Percentiles rank a stretch among this genome's conserved stretches.
These are phyloP conservation scores for Ophioderma brevispina DNA, from an alignment of 35 echinoderm and acorn worm species.

Conservation along the genomic window DNA sequence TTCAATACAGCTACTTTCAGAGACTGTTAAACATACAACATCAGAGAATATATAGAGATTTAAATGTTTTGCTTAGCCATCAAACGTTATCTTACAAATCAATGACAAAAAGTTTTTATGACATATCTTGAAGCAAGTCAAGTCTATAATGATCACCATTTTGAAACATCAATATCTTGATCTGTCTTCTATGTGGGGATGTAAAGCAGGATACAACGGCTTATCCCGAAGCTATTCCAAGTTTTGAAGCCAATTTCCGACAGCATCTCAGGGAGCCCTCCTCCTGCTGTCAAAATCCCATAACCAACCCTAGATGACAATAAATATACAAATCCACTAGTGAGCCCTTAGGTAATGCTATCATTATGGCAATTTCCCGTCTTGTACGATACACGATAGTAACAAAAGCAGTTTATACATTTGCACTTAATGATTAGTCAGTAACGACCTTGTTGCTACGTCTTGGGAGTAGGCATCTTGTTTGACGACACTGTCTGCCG, in stretches of 20 bases:
- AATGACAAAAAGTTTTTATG: background rate
- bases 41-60: no score
- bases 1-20: no score
- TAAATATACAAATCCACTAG: background rate
- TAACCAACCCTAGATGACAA: background rate
- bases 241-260: constrained; percentile 13
- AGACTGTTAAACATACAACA: no score
- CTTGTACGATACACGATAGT: background rate
- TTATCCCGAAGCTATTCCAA: background rate
- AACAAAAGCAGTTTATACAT: background rate
- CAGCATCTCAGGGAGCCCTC: background rate
- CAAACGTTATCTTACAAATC: background rate
- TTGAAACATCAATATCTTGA: background rate
- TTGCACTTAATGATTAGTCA: background rate
- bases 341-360: background rate
- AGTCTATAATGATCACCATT: constrained; percentile 5
- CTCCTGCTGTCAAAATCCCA: background rate
- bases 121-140: background rate
- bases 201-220: background rate
- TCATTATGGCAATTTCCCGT: constrained; percentile 6
- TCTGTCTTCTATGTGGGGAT: background rate
- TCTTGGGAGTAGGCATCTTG: background rate
- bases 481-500: background rate
- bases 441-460: background rate
- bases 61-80: background rate